Evolutionary conservation across 2,113 vertebrate species (phyloP).

Genomic region (Gymnorhina tibicen): DNA sequence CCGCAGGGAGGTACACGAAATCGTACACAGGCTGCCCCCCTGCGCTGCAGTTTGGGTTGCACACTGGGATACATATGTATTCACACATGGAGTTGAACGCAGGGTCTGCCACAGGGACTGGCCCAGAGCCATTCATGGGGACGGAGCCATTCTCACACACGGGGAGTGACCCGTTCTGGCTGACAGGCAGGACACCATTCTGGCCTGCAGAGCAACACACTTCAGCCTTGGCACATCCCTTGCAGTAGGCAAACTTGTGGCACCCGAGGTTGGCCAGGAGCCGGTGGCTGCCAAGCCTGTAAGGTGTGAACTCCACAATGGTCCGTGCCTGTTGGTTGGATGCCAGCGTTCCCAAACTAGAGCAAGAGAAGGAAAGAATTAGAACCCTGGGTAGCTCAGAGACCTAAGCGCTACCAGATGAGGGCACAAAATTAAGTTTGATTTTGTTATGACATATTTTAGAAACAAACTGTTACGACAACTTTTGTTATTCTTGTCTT

Average conservation of each 20-base stretch:
- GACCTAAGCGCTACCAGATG: neutral
- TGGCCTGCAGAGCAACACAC: neutral
- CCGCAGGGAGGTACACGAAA: slow-evolving; percentile 43
- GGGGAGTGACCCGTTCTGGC: neutral
- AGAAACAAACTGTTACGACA: neutral
- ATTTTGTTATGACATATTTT: neutral
- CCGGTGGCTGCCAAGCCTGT: slow-evolving; percentile 26
- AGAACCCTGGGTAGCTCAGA: neutral
- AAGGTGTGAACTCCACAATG: slow-evolving; percentile 16
- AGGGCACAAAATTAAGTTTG: rapidly evolving
- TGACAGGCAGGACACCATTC: neutral
- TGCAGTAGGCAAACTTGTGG: slow-evolving; percentile 61
- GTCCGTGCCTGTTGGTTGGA: slow-evolving; percentile 37
- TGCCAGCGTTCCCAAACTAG: slow-evolving; percentile 8
- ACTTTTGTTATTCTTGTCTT: neutral
- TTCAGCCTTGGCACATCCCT: neutral
- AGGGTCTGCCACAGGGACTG: neutral
- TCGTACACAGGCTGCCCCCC: slow-evolving; percentile 40
- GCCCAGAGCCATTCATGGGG: neutral
- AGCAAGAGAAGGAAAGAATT: neutral
- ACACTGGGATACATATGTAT: slow-evolving; percentile 57
- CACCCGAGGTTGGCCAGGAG: slow-evolving; percentile 41
- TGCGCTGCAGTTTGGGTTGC: slow-evolving; percentile 38
- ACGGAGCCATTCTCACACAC: neutral
- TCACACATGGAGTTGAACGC: slow-evolving; percentile 44